Evolutionary conservation across 1,140 invertebrate species (phyloP).

Genomic region (Adoxophyes honmai): DNA sequence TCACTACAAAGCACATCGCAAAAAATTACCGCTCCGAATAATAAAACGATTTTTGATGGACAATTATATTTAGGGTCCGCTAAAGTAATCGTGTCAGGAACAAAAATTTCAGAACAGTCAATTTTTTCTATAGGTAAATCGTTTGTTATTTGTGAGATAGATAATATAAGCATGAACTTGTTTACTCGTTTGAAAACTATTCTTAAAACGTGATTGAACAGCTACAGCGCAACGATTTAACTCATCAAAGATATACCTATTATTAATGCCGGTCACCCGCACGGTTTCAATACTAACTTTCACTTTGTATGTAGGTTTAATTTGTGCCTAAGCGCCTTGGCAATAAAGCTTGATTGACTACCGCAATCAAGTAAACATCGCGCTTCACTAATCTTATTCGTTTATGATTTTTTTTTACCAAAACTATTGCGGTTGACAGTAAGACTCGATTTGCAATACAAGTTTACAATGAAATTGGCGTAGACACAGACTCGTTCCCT

Average conservation of each 20-base stretch:
- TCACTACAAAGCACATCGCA: not conserved
- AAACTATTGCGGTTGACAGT: not conserved
- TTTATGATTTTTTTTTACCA: not conserved
- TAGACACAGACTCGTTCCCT: not conserved
- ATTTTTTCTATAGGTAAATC: not conserved
- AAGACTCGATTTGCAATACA: not conserved
- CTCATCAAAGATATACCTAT: not conserved
- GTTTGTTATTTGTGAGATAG: not conserved
- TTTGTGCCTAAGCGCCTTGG: not conserved
- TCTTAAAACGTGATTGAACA: not conserved
- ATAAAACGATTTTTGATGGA: not conserved
- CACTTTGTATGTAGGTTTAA: not conserved
- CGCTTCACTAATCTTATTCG: not conserved
- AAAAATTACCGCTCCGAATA: not conserved
- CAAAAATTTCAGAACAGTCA: not conserved
- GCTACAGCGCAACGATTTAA: not conserved
- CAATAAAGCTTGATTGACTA: not conserved
- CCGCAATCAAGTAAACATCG: conserved; percentile 1
- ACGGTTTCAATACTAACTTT: not conserved
- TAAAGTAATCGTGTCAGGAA: not conserved
- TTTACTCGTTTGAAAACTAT: not conserved
- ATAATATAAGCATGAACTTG: not conserved
- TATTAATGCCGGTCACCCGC: conserved; percentile 4
- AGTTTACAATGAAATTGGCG: not conserved
- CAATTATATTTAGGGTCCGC: not conserved